These are phyloP conservation scores for Cossypha caffra DNA, from an alignment of 2,797 vertebrate species.

Conservation along the genomic window DNA sequence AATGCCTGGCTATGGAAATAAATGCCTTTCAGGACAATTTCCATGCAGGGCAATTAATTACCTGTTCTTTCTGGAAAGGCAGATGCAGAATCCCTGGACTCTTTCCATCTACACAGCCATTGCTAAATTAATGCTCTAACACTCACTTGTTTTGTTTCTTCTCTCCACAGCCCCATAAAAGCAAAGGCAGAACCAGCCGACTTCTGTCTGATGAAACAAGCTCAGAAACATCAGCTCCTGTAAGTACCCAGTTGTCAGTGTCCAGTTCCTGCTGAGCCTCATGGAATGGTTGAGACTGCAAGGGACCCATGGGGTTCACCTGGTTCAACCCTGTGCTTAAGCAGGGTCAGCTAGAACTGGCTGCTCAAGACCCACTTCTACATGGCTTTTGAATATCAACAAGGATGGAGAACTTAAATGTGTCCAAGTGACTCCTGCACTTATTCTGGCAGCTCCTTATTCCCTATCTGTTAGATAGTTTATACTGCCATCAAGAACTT, in stretches of 20 bases:
- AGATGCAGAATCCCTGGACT: neutral
- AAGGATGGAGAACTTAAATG: neutral
- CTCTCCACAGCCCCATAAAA: slow-evolving; percentile 22
- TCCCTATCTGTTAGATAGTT: neutral
- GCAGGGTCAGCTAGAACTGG: neutral
- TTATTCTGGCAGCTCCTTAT: neutral
- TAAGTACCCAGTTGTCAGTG: slow-evolving; percentile 61
- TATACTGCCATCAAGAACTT: neutral
- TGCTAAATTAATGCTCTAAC: neutral
- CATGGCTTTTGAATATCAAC: neutral
- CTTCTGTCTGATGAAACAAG: slow-evolving; percentile 74
- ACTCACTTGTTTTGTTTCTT: neutral
- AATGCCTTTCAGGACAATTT: neutral
- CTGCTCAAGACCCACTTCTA: neutral
- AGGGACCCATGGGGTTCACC: neutral
- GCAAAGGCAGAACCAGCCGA: slow-evolving; percentile 62
- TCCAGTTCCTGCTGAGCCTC: neutral
- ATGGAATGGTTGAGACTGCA: neutral
- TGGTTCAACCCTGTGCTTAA: neutral
- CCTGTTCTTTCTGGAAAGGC: neutral
- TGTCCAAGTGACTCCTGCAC: neutral
- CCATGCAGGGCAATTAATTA: neutral
- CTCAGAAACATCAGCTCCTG: slow-evolving; percentile 76
- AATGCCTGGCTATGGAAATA: neutral
- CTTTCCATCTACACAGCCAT: neutral